Evolutionary conservation across 2,113 vertebrate genomes (phyloP).

Genomic region (Calyptommatus sinebrachiatus): DNA sequence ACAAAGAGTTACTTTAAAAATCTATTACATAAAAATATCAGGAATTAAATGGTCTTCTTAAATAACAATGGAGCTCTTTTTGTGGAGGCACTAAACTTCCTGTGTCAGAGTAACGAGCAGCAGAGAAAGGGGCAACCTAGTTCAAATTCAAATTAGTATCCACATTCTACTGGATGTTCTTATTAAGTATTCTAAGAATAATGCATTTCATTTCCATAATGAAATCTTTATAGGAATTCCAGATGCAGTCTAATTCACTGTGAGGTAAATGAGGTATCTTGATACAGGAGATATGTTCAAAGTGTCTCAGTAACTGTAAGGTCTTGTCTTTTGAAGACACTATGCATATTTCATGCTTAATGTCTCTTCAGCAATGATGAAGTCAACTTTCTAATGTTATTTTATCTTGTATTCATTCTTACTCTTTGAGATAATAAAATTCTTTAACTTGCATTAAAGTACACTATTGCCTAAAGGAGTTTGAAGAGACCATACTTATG

Average conservation of each 20-base stretch:
- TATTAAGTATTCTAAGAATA: conserved; percentile 27
- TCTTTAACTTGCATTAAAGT: conserved; percentile 28
- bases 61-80: not conserved
- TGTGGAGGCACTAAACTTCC: conserved; percentile 2
- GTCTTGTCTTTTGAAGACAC: conserved; percentile 5
- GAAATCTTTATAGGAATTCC: conserved; percentile 25
- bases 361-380: not conserved
- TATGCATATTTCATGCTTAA: not conserved
- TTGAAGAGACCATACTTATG: conserved; percentile 21
- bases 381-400: conserved; percentile 2
- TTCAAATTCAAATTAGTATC: conserved; percentile 4
- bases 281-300: not conserved
- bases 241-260: not conserved
- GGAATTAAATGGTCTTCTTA: not conserved
- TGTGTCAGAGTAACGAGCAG: conserved; percentile 30
- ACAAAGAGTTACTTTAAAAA: not conserved
- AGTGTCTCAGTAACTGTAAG: not conserved
- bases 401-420: not conserved
- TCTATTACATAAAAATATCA: not conserved
- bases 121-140: conserved; percentile 20
- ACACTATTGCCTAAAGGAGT: conserved; percentile 13
- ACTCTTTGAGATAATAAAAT: conserved; percentile 15
- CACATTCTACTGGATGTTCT: not conserved
- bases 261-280: conserved; percentile 7
- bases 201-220: conserved; percentile 12